Percentiles rank a stretch among this genome's conserved stretches.
phyloP scores from a whole-genome alignment of 2,888 invertebrate species.

The Apotomis capreana region DNA sequence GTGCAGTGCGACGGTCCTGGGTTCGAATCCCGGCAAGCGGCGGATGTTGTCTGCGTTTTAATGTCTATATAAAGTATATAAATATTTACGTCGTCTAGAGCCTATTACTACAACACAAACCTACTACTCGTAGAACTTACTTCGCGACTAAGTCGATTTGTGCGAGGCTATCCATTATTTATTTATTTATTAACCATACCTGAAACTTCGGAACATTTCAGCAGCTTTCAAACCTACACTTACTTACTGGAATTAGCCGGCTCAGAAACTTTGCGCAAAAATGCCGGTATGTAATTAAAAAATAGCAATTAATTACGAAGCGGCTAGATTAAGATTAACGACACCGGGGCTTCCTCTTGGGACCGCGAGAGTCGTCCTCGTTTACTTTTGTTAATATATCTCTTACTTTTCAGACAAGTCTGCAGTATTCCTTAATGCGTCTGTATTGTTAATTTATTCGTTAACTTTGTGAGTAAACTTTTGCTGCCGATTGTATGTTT shows the following conservation, averaged over 20 bases:
- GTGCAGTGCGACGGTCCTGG: too few relatives aligned
- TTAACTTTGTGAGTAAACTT: too few relatives aligned
- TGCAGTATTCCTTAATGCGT: neutral
- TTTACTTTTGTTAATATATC: neutral
- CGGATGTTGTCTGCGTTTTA: too few relatives aligned
- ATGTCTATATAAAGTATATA: too few relatives aligned
- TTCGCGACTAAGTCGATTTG: too few relatives aligned
- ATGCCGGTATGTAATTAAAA: constrained; percentile 41
- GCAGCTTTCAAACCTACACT: neutral
- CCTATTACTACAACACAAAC: too few relatives aligned
- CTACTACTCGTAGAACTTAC: too few relatives aligned
- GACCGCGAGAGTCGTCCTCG: neutral
- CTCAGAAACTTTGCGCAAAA: constrained; percentile 20
- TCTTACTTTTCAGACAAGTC: neutral
- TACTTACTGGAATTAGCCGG: constrained; percentile 5
- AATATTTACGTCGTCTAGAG: too few relatives aligned
- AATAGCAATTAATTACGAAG: constrained; percentile 41
- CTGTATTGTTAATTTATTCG: neutral
- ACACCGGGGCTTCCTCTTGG: constrained; percentile 16
- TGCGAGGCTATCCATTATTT: too few relatives aligned
- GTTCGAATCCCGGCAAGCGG: too few relatives aligned
- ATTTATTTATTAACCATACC: neutral
- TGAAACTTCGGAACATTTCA: neutral
- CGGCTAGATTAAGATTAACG: constrained; percentile 39
- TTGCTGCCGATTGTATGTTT: too few relatives aligned